Conservation (phyloP, 92 coral and sea anemone species). For the Galaxea fascicularis region DNA sequence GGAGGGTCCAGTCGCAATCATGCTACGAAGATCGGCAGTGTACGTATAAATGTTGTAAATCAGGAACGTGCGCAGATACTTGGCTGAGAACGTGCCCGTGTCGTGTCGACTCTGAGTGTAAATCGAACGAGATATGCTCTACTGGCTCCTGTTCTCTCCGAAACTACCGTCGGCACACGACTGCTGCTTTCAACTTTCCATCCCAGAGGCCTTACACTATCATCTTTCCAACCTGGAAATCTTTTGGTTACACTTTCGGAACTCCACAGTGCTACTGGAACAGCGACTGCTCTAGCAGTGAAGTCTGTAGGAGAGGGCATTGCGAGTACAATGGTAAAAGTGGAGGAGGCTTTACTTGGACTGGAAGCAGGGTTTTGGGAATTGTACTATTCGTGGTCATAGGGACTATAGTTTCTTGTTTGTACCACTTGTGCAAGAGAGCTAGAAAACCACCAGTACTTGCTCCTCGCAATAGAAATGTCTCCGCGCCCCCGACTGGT, state of each 20-base stretch:
- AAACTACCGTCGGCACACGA: no score
- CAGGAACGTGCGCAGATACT: background rate
- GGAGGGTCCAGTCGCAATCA: constrained; percentile 14
- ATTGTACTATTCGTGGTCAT: background rate
- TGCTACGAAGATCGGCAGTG: background rate
- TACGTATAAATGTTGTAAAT: background rate
- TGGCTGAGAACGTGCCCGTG: background rate
- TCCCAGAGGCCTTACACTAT: background rate
- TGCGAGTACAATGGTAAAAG: background rate
- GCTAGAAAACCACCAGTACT: background rate
- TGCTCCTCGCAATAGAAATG: background rate
- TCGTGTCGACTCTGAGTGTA: background rate
- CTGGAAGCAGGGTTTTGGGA: background rate
- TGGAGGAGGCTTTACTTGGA: background rate
- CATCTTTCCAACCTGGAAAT: background rate
- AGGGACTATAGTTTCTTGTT: background rate
- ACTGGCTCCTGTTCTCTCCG: background rate
- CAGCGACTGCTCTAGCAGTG: background rate
- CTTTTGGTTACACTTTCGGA: background rate
- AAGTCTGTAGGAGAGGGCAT: background rate
- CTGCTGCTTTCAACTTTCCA: background rate
- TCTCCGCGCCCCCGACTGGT: background rate
- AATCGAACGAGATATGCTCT: background rate
- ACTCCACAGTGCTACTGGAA: background rate
- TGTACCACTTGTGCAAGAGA: constrained; percentile 7